Conservation (phyloP, 2,113 vertebrate species). For the Chelonoidis abingdonii region DNA sequence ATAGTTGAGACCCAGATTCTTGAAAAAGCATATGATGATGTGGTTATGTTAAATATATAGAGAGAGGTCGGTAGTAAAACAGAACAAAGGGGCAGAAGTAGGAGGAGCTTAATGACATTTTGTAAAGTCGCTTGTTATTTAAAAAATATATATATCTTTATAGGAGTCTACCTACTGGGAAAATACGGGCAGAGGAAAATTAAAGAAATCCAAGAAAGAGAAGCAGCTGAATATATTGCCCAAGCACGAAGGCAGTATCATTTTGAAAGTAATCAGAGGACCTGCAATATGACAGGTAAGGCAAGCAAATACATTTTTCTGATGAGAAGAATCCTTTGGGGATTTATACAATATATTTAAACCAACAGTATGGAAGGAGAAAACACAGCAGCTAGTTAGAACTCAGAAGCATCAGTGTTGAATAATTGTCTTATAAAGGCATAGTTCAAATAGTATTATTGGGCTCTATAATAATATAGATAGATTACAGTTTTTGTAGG, state of each 20-base stretch:
- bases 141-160: conserved; percentile 14
- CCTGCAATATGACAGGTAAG: conserved; percentile 98
- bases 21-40: neutral
- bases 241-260: conserved; percentile 94
- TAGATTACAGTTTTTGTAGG: neutral
- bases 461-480: neutral
- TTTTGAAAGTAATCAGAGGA: conserved; percentile 98
- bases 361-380: neutral
- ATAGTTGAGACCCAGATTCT: neutral
- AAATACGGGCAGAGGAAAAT: conserved; percentile 96
- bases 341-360: neutral
- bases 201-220: conserved; percentile 91
- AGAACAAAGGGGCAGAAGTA: neutral
- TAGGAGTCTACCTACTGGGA: conserved; percentile 93
- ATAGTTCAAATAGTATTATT: neutral
- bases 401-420: neutral
- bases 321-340: neutral
- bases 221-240: conserved; percentile 94
- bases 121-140: conserved; percentile 15
- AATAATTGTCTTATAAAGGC: neutral
- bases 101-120: neutral
- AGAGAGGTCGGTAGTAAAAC: neutral
- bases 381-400: neutral
- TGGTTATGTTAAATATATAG: too few relatives aligned
- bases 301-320: neutral